These are phyloP conservation scores for Onychostruthus taczanowskii DNA, from an alignment of 2,113 vertebrate species.

Conservation along the genomic window DNA sequence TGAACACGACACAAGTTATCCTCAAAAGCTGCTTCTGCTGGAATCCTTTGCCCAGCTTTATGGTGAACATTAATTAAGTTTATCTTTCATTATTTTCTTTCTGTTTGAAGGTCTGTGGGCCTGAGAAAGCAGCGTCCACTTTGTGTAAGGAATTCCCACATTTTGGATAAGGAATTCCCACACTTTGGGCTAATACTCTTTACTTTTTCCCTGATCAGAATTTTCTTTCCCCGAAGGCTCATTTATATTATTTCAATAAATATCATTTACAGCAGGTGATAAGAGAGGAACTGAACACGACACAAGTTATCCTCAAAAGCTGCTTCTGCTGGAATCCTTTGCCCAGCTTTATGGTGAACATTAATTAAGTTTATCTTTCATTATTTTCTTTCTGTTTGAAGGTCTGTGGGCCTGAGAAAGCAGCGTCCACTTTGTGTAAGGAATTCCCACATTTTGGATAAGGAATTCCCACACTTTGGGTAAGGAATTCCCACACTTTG, in stretches of 20 bases:
- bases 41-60: background rate
- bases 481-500: background rate
- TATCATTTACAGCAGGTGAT: too few species aligned
- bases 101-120: background rate
- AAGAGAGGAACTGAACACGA: too few species aligned
- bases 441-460: background rate
- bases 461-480: background rate
- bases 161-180: too few species aligned
- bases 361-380: background rate
- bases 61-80: rapidly evolving
- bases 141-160: background rate
- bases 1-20: background rate
- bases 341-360: rapidly evolving
- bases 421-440: background rate
- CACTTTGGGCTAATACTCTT: too few species aligned
- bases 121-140: background rate
- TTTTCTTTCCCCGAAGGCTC: too few species aligned
- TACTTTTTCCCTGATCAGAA: too few species aligned
- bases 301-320: too few species aligned
- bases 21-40: background rate
- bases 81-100: background rate
- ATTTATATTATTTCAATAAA: too few species aligned
- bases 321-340: background rate
- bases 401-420: background rate
- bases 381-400: background rate